Evolutionary conservation across 2,888 invertebrate genomes (phyloP).

Genomic region (Agonum fuliginosum): DNA sequence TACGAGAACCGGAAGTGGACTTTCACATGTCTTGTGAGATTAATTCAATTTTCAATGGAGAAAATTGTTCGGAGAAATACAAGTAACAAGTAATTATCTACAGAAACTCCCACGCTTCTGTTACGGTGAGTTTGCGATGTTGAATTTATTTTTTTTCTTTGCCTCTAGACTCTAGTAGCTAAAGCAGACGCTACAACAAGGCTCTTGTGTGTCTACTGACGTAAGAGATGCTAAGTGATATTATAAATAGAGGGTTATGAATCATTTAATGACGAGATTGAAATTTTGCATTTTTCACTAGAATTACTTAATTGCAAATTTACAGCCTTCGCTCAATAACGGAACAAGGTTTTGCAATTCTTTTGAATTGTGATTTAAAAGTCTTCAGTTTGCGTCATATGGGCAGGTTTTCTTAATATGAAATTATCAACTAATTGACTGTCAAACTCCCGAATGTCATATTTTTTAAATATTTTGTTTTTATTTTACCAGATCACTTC

Average conservation of each 20-base stretch:
- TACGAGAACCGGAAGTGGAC: slow-evolving; percentile 36
- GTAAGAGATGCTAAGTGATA: slow-evolving; percentile 1
- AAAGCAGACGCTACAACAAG: neutral
- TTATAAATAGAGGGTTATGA: neutral
- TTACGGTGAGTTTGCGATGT: neutral
- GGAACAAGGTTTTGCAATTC: too few relatives aligned
- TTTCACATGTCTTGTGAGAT: slow-evolving; percentile 45
- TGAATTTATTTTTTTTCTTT: neutral
- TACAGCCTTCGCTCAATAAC: too few relatives aligned
- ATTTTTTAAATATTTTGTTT: too few relatives aligned
- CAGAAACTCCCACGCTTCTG: slow-evolving; percentile 7
- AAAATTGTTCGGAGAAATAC: slow-evolving; percentile 38
- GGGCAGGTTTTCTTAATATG: too few relatives aligned
- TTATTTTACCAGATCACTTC: too few relatives aligned
- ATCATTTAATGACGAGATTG: neutral
- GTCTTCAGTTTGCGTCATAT: too few relatives aligned
- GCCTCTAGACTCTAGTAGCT: neutral
- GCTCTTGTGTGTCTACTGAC: neutral
- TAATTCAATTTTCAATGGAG: slow-evolving; percentile 46
- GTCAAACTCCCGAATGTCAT: too few relatives aligned
- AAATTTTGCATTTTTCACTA: neutral
- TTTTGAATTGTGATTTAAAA: too few relatives aligned
- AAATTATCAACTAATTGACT: too few relatives aligned
- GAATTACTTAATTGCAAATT: too few relatives aligned
- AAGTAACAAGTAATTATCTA: slow-evolving; percentile 39